Evolutionary conservation across 2,113 vertebrate genomes (phyloP).

Genomic region (Tragelaphus strepsiceros): DNA sequence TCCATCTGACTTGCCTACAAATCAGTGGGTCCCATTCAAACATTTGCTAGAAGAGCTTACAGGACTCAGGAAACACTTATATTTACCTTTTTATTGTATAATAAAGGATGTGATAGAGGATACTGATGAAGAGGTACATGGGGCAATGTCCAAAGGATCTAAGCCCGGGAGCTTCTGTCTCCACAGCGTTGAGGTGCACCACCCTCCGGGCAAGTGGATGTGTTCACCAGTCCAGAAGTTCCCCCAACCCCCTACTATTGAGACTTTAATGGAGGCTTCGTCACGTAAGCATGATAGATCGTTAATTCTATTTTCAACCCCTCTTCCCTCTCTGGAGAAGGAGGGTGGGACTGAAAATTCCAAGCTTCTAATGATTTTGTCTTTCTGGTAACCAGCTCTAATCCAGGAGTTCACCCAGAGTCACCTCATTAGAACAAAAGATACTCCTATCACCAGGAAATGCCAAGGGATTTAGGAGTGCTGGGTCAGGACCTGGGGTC

Average conservation of each 20-base stretch:
- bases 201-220: background rate
- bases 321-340: background rate
- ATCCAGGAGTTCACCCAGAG: background rate
- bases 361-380: background rate
- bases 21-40: background rate
- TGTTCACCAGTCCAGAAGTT: background rate
- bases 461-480: background rate
- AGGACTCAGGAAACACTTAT: background rate
- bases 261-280: background rate
- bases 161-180: background rate
- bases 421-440: background rate
- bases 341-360: background rate
- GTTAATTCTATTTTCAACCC: background rate
- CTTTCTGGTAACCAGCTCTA: background rate
- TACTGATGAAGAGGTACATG: background rate
- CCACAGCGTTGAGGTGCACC: too few relatives aligned
- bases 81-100: background rate
- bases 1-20: background rate
- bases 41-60: background rate
- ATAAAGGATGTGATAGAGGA: background rate
- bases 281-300: background rate
- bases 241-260: background rate
- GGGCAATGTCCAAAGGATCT: rapidly evolving
- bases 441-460: background rate
- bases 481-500: background rate